Base-by-base conservation (phyloP, 2,797 vertebrate genomes). In the Chromobotia macracanthus region DNA sequence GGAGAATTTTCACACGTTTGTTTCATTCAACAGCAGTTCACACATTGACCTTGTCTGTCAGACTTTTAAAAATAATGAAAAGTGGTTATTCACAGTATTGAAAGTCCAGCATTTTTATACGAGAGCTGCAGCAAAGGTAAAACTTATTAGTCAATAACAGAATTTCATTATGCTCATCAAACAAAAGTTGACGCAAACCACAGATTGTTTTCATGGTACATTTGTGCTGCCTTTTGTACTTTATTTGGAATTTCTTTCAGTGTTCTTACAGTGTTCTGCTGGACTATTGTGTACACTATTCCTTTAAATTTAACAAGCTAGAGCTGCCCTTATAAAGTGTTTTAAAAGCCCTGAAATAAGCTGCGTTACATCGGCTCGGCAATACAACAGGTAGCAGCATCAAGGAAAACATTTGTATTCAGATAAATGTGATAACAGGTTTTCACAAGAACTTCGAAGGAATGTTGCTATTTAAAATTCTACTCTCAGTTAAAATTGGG, bases 351-450 rank as follows among this genome's bases (percentile, higher is more conserved):
- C 8, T 69, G 19, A 44, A 7, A 76, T 18, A 38, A 12, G 28
- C 28, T 21, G 21, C n/a, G 7, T 50, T 67, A 35, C 1, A 61
- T 1, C 35, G 16, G 31, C 55, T n/a, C 35, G 48, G 18, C 41
- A 58, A 75, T 53, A 51, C 28, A 61, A 74, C 9, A 74, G 18
- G n/a, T 23, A 38, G 18, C 13, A 15, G 16, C 8, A 15, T 46
- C 16, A 67, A 68, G 18, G 58, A 46, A 18, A 23, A 53, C 19
- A 65, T 38, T 38, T 56, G 61, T 75, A 66, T 66, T 75, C 60
- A 38, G 35, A 55, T 21, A 75, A 67, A 46, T 31, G 23, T 68
- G 53, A 61, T 63, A 51, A 63, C 19, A 53, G 53, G 28, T 21
- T 78, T n/a, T 70, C 44, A 53, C 8, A 19, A 38, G 58, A 60